Percentiles rank a stretch among this genome's conserved stretches.
Conservation (phyloP, 2,113 vertebrate species). For the Emydocephalus ijimae region DNA sequence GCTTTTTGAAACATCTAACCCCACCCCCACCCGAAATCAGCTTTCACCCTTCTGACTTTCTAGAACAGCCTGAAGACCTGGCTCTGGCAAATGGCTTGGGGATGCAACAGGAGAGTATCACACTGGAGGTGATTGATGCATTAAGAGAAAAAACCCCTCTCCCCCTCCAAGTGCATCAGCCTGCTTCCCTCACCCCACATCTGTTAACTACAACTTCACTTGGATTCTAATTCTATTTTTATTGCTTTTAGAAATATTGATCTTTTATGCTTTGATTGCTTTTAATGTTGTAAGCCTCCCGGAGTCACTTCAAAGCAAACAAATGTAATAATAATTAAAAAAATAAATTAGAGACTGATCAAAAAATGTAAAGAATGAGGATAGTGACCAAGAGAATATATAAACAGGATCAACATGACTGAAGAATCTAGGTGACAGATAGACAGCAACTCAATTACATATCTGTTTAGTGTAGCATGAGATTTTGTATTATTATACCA, state of each 20-base stretch:
- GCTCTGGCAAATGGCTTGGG: background rate
- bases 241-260: background rate
- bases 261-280: background rate
- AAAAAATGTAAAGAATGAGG: background rate
- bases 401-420: background rate
- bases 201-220: background rate
- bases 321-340: background rate
- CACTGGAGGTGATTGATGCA: background rate
- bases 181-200: background rate
- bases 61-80: background rate
- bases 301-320: background rate
- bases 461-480: background rate
- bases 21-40: background rate
- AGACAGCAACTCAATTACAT: background rate
- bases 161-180: background rate
- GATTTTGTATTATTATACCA: background rate
- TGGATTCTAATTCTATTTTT: background rate
- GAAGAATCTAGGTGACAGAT: too few relatives aligned
- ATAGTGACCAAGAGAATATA: background rate
- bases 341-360: background rate
- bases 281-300: background rate
- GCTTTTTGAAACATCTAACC: background rate
- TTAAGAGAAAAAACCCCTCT: background rate
- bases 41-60: background rate
- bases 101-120: background rate